Evolutionary conservation across 2,113 vertebrate species (phyloP).

Genomic region (Nycticorax nycticorax): DNA sequence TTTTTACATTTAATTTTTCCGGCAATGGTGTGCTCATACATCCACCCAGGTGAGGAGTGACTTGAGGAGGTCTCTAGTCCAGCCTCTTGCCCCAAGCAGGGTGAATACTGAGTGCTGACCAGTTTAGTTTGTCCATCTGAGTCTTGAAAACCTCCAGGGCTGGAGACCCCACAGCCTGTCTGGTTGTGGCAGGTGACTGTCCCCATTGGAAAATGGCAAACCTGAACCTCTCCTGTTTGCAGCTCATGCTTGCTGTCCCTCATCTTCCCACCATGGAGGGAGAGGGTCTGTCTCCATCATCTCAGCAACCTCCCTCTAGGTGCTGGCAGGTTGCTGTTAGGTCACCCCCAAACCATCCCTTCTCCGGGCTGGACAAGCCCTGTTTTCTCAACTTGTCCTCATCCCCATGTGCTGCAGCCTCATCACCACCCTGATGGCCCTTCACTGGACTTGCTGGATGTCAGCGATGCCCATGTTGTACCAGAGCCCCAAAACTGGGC

Average conservation of each 20-base stretch:
- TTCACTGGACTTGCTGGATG: not conserved
- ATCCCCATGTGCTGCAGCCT: not conserved
- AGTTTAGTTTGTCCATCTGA: not conserved
- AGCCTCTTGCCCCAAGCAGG: not conserved
- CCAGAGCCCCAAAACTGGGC: not conserved
- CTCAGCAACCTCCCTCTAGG: not conserved
- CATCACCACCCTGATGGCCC: not conserved
- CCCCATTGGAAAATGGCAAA: not conserved
- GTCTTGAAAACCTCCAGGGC: not conserved
- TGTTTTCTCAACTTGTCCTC: not conserved
- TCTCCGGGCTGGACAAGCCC: not conserved
- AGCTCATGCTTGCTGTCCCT: not conserved
- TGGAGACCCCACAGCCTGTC: not conserved
- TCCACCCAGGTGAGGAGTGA: not conserved
- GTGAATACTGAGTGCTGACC: not conserved
- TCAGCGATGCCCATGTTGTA: not conserved
- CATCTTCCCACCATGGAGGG: not conserved
- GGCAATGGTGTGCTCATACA: rapidly evolving
- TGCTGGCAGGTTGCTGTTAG: not conserved
- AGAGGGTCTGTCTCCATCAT: not conserved
- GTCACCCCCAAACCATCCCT: not conserved
- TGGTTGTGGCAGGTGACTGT: not conserved
- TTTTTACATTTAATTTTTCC: not conserved
- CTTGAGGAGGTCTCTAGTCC: not conserved
- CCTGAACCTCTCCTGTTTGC: not conserved